Evolutionary conservation across 1,140 invertebrate genomes (phyloP).

Genomic region (Oreohelix idahoensis): DNA sequence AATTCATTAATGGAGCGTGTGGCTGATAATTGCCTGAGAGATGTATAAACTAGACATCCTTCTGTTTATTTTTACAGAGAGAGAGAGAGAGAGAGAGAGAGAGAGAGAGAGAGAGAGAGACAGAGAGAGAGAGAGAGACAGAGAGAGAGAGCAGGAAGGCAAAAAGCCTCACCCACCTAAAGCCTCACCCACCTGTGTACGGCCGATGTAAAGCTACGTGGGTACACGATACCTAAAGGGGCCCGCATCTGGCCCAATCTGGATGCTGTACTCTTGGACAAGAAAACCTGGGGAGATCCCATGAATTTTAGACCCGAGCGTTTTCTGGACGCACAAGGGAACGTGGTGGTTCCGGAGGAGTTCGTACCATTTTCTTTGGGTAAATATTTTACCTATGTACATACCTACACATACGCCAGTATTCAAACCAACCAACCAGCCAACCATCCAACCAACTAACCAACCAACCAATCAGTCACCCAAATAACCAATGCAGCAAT

Average conservation of each 20-base stretch:
- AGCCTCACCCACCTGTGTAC: not conserved
- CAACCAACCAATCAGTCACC: not conserved
- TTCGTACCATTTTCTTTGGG: constrained; percentile 37
- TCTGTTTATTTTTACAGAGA: too few relatives aligned
- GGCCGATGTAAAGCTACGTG: constrained; percentile 54
- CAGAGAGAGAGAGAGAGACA: too few relatives aligned
- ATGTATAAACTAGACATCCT: too few relatives aligned
- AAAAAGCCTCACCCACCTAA: too few relatives aligned
- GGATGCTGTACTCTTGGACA: constrained; percentile 60
- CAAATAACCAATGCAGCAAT: not conserved
- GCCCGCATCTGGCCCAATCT: constrained; percentile 62
- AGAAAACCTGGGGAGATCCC: constrained; percentile 79
- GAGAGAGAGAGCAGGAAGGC: too few relatives aligned
- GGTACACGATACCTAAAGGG: constrained; percentile 62
- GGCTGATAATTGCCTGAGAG: too few relatives aligned
- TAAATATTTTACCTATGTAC: not conserved
- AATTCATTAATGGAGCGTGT: too few relatives aligned
- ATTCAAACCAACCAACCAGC: too few relatives aligned
- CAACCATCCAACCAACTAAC: too few relatives aligned
- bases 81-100: too few relatives aligned
- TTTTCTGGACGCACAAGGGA: constrained; percentile 69
- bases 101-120: too few relatives aligned
- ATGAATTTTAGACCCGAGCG: constrained; percentile 81
- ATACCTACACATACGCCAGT: not conserved
- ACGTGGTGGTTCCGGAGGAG: constrained; percentile 44